Evolutionary conservation across 2,797 vertebrate genomes (phyloP).

Genomic region (Lateolabrax maculatus): DNA sequence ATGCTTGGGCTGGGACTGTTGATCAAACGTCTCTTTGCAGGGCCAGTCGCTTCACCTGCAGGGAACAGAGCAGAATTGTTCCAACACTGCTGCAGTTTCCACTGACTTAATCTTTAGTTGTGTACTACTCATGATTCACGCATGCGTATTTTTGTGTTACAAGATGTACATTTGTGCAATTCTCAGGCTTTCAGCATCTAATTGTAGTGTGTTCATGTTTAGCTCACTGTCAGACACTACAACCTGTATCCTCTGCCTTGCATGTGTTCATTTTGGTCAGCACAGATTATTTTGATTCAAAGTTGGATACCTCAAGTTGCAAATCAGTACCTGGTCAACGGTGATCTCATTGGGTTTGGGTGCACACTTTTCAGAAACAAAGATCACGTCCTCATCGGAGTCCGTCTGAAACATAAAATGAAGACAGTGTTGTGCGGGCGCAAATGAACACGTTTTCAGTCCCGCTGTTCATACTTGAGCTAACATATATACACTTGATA

Average conservation of each 20-base stretch:
- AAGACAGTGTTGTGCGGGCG: not conserved
- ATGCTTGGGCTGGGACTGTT: slow-evolving; percentile 81
- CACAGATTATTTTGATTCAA: not conserved
- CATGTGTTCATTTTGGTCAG: not conserved
- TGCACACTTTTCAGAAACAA: slow-evolving; percentile 83
- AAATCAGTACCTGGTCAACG: slow-evolving; percentile 85
- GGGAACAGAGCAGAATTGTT: not conserved
- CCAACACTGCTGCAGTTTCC: not conserved
- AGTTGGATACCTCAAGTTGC: not conserved
- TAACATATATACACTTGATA: not conserved
- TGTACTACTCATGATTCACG: not conserved
- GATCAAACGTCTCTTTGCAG: slow-evolving; percentile 89
- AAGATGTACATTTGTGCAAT: not conserved
- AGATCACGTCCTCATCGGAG: slow-evolving; percentile 78
- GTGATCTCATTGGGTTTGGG: slow-evolving; percentile 74
- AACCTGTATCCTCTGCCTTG: not conserved
- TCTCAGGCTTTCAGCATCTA: not conserved
- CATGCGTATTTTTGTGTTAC: not conserved
- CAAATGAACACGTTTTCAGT: not conserved
- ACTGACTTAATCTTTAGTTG: not conserved
- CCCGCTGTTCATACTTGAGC: not conserved
- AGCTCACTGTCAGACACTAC: not conserved
- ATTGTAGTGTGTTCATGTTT: not conserved
- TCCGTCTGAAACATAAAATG: slow-evolving; percentile 52
- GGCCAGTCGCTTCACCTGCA: slow-evolving; percentile 83